These are phyloP conservation scores for Tuta absoluta DNA, from an alignment of 2,888 invertebrate species.

Conservation along the genomic window DNA sequence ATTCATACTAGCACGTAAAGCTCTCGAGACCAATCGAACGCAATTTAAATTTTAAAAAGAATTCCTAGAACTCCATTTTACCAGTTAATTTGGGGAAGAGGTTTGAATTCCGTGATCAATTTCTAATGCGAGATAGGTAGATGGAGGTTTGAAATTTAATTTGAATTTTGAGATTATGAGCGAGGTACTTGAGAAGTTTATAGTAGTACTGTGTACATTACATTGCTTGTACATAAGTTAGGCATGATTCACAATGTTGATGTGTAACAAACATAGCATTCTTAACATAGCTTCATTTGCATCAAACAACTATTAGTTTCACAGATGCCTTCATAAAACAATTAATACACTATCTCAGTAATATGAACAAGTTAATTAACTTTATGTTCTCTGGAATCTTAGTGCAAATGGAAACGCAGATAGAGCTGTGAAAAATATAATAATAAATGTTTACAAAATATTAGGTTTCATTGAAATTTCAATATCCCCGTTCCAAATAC, in stretches of 20 bases:
- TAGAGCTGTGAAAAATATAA: no score
- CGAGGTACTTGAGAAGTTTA: no score
- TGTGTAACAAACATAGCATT: no score
- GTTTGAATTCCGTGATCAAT: slow-evolving; percentile 17
- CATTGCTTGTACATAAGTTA: no score
- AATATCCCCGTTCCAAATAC: no score
- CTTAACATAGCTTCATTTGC: neutral
- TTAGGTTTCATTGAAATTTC: no score
- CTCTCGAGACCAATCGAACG: slow-evolving; percentile 37
- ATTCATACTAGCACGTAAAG: slow-evolving; percentile 28
- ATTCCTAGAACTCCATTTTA: slow-evolving; percentile 44
- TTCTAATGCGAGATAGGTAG: neutral
- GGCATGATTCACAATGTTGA: no score
- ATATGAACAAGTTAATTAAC: slow-evolving; percentile 51
- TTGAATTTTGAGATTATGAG: neutral
- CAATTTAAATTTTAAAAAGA: slow-evolving; percentile 47
- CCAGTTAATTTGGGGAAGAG: slow-evolving; percentile 3
- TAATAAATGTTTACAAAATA: no score
- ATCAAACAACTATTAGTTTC: neutral
- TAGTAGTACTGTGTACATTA: no score
- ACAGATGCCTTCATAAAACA: slow-evolving; percentile 12
- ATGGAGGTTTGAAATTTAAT: neutral
- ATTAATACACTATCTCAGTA: neutral
- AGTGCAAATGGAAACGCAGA: no score
- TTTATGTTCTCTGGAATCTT: slow-evolving; percentile 40